A percentile compares a stretch with the other conserved stretches of the same genome.
Evolutionary conservation across 2,888 invertebrate species (phyloP).

Genomic region (Ditylenchus weischeri): DNA sequence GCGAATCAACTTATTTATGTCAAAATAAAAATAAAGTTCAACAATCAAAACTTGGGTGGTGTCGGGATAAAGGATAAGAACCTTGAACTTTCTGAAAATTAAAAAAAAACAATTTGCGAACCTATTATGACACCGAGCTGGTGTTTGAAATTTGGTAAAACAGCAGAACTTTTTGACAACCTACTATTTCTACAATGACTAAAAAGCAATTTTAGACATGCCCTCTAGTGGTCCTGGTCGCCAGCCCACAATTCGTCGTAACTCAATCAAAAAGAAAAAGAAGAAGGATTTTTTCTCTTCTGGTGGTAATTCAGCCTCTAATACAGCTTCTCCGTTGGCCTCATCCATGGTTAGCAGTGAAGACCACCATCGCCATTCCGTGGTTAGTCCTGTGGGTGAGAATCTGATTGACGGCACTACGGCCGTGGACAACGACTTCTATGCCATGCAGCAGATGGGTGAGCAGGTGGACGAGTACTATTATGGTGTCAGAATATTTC

Average conservation of each 20-base stretch:
- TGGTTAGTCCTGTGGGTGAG: conserved; percentile 9
- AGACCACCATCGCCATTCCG: conserved; percentile 12
- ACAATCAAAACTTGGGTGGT: too few relatives aligned
- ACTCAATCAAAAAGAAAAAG: conserved; percentile 47
- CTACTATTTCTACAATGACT: not conserved
- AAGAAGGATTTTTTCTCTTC: conserved; percentile 27
- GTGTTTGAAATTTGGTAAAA: too few relatives aligned
- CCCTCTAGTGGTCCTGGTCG: conserved; percentile 54
- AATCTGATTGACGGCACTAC: conserved; percentile 18
- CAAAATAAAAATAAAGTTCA: too few relatives aligned
- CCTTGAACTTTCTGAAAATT: too few relatives aligned
- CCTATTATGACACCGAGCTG: too few relatives aligned
- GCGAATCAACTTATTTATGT: too few relatives aligned
- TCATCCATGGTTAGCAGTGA: conserved; percentile 2
- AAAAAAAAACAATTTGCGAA: too few relatives aligned
- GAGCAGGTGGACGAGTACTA: conserved; percentile 87
- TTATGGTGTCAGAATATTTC: conserved; percentile 79
- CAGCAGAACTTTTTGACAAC: too few relatives aligned
- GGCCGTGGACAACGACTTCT: conserved; percentile 31
- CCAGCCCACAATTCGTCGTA: conserved; percentile 41
- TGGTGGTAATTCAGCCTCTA: not conserved
- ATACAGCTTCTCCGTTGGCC: conserved; percentile 11
- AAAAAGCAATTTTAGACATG: conserved; percentile 37
- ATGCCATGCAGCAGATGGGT: conserved; percentile 38
- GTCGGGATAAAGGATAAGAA: too few relatives aligned